A percentile compares a stretch with the other conserved stretches of the same genome.
Evolutionary conservation across 2,113 vertebrate genomes (phyloP).

Genomic region (Mionectes macconnelli): DNA sequence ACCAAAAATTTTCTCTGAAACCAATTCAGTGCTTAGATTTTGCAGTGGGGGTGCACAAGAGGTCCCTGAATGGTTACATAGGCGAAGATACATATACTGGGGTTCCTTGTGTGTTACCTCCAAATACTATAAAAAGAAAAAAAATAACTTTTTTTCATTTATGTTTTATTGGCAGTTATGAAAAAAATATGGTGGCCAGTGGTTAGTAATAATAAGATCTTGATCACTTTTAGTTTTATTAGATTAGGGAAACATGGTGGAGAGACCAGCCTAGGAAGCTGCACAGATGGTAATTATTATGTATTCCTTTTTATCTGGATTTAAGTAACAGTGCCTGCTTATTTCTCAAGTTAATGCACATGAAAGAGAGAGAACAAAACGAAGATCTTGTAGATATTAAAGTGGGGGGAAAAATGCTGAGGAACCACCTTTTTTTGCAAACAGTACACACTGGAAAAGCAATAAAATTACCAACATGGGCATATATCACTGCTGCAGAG

Average conservation of each 20-base stretch:
- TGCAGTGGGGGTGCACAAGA: accelerated
- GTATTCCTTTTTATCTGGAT: not conserved
- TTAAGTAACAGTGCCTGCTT: not conserved
- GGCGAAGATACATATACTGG: not conserved
- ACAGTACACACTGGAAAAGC: not conserved
- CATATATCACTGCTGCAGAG: not conserved
- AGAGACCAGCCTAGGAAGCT: not conserved
- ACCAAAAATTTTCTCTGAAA: not conserved
- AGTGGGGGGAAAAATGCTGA: not conserved
- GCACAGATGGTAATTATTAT: not conserved
- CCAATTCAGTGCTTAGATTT: not conserved
- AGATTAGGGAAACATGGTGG: not conserved
- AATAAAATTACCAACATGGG: not conserved
- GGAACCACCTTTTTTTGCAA: not conserved
- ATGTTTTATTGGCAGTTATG: not conserved
- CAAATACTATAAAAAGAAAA: not conserved
- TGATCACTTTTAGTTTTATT: not conserved
- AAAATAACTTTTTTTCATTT: not conserved
- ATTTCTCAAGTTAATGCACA: not conserved
- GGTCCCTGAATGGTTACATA: not conserved
- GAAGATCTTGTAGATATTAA: constrained; percentile 1
- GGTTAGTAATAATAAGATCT: not conserved
- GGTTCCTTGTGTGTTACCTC: not conserved
- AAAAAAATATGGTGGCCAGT: not conserved
- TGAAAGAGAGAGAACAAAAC: not conserved